Base-by-base conservation (phyloP, 1,140 invertebrate genomes). In the Neotoxoptera formosana region DNA sequence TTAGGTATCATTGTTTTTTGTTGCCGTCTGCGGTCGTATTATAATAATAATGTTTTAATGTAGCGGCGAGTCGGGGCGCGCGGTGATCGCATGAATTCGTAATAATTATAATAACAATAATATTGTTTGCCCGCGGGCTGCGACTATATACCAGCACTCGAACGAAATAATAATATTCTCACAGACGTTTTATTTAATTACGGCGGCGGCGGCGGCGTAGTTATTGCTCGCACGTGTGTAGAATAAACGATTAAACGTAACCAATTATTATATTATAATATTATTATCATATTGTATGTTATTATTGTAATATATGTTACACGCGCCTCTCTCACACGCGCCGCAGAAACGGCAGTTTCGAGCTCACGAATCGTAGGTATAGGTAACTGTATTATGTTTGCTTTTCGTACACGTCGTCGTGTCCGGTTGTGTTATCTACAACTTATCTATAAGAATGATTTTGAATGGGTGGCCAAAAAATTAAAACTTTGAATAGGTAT, bases 161-260 rank as follows among this genome's bases (percentile, higher is more conserved):
- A 86, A 25, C 41, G 14, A 25, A 86, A 86, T 86, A 84, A 45
- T 84, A 86, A 83, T 83, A 34, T 60, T 56, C 88, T 53, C 34
- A 47, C 90, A 76, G 90, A 76, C 60, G 30, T 41, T 91, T 91
- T 47, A 41, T 91, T 91, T 91, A 81, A 91, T 91, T 91, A 81
- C 30, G 84, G 45, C 56, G 90, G 53, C 20, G 36, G 20, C 20
- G 21, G 56, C 60, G 34, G 60, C n/a, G 60, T 30, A 30, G 30
- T 17, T 76, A 76, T 76, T 76, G 4, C 14, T 4, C 90, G 90
- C 90, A 91, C 90, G 90, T 76, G 90, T 76, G 34, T 25, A 11
- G 90, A 91, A 91, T 91, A 76, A 81, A 76, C 60, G 60, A 91
- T 81, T 91, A 76, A 91, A 47, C 53, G 60, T n/a, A 76, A 47